Conservation (phyloP, 1,140 invertebrate species). For the Eupristina koningsbergeri region DNA sequence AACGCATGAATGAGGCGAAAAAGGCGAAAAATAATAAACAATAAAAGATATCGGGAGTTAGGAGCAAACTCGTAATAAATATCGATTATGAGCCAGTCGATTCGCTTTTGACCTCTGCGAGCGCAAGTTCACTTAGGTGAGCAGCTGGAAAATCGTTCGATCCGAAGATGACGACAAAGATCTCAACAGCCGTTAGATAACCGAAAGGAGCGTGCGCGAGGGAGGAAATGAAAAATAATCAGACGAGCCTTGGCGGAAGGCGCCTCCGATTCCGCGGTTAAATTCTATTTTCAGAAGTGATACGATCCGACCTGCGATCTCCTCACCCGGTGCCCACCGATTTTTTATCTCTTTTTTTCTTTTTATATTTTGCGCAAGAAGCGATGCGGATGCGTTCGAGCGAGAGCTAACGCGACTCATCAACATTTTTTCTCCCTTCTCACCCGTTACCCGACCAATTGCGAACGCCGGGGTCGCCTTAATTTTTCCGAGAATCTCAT, state of each 20-base stretch:
- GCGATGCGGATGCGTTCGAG: not conserved
- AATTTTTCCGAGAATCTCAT: slow-evolving; percentile 15
- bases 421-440: not conserved
- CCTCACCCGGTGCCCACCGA: not conserved
- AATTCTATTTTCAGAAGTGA: slow-evolving; percentile 47
- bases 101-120: slow-evolving; percentile 25
- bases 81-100: not conserved
- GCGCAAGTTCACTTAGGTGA: not conserved
- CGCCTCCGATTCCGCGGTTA: not conserved
- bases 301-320: not conserved
- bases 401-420: not conserved
- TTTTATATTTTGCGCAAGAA: too few relatives aligned
- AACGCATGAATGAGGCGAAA: not conserved
- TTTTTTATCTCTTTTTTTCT: too few relatives aligned
- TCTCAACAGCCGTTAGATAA: slow-evolving; percentile 5
- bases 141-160: not conserved
- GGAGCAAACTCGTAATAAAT: not conserved
- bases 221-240: slow-evolving; percentile 31
- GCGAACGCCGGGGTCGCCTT: not conserved
- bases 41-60: not conserved
- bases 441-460: not conserved
- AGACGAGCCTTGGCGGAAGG: not conserved
- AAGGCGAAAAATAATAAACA: not conserved
- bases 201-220: too few relatives aligned
- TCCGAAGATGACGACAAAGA: not conserved